Base-by-base conservation (phyloP, 37 sponge, comb jelly and placozoan genomes). In the Aplysina aerophoba region DNA sequence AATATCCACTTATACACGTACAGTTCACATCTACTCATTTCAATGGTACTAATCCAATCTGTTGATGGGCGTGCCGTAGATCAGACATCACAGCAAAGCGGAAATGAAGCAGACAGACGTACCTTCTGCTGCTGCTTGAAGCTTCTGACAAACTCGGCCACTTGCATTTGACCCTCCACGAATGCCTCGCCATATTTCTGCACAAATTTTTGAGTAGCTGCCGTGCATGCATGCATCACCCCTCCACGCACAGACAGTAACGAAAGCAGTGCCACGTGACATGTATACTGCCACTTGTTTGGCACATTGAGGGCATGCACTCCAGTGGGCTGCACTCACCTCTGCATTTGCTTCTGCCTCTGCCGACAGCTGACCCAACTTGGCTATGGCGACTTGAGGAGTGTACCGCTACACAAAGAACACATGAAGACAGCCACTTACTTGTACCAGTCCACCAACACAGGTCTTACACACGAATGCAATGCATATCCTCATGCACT, bases 181-280 rank as follows among this genome's bases (percentile, higher is more conserved):
- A 75, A 75, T 75, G 35, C 78, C 54, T 75, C 78, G 39, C 50
- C 78, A 24, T 40, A 6, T n/a, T 24, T 24, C 78, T 75, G 37
- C 34, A 71, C 20, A 33, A 15, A 28, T 8, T 17, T n/a, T n/a
- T n/a, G 59, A 57, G 17, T 17, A 57, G 17, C 15, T 57, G 17
- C 59, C 17, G 59, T 17, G 17, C 59, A 20, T 57, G 59, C 15
- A 57, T 57, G 59, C 17, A 57, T 17, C 15, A 57, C 59, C 15
- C 59, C 15, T 57, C 15, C 59, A 17, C 59, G 17, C 17, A 57
- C 59, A 57, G 17, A 57, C 59, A 57, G 59, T 17, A 20, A 57
- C n/a, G n/a, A n/a, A n/a, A n/a, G n/a, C n/a, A n/a, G n/a, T n/a
- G n/a, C n/a, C n/a, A n/a, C n/a, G n/a, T n/a, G n/a, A n/a, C n/a